These are phyloP conservation scores for Otus sunia DNA, from an alignment of 2,113 vertebrate species.

Conservation along the genomic window DNA sequence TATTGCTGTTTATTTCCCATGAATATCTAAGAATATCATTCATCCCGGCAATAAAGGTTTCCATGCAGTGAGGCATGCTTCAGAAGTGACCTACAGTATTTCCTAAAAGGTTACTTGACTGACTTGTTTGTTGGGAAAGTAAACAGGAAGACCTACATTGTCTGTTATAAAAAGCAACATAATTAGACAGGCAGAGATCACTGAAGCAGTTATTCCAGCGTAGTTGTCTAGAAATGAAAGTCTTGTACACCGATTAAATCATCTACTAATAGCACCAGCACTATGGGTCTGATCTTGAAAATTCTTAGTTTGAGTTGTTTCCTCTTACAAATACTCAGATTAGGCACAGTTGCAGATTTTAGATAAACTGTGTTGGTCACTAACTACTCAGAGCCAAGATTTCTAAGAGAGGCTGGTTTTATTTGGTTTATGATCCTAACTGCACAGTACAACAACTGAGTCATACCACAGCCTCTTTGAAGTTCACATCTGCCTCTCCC, in stretches of 20 bases:
- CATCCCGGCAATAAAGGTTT: conserved; percentile 41
- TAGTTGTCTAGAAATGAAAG: conserved; percentile 13
- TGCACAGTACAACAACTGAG: neutral
- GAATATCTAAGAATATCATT: conserved; percentile 66
- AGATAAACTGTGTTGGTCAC: neutral
- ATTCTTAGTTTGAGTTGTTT: neutral
- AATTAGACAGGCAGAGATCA: neutral
- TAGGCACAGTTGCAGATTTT: neutral
- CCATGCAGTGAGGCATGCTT: neutral
- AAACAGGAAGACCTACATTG: conserved; percentile 45
- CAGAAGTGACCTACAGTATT: conserved; percentile 57
- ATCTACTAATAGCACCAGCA: neutral
- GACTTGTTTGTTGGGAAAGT: conserved; percentile 24
- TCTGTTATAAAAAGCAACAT: conserved; percentile 49
- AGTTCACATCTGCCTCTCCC: neutral
- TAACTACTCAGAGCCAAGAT: neutral
- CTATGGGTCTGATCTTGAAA: neutral
- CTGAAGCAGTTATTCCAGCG: neutral
- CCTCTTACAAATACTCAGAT: neutral
- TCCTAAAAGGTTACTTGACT: conserved; percentile 57
- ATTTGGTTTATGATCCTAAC: neutral
- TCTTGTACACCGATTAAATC: neutral
- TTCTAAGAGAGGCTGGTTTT: neutral
- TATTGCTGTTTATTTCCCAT: conserved; percentile 61
- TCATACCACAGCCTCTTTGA: neutral